These are phyloP conservation scores for Euclidia mi DNA, from an alignment of 2,888 invertebrate species.

Conservation along the genomic window DNA sequence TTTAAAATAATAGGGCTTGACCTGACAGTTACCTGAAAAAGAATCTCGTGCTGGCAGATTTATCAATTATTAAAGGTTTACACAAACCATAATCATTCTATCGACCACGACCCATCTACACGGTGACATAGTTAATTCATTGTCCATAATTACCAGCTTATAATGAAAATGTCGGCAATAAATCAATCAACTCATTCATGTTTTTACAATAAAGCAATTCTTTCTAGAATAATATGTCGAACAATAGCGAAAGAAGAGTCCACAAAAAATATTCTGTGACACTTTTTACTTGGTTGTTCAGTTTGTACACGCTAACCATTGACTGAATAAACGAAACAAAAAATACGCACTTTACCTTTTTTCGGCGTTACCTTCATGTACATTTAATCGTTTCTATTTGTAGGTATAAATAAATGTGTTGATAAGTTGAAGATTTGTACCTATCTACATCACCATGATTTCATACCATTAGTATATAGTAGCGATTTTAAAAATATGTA, in stretches of 20 bases:
- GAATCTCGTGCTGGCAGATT: too few relatives aligned
- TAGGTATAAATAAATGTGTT: conserved; percentile 21
- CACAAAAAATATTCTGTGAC: conserved; percentile 14
- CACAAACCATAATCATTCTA: too few relatives aligned
- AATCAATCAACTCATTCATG: neutral
- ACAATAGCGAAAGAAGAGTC: conserved; percentile 12
- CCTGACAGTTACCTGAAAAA: too few relatives aligned
- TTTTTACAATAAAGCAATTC: neutral
- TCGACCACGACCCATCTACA: too few relatives aligned
- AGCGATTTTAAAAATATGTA: too few relatives aligned
- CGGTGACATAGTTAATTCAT: too few relatives aligned
- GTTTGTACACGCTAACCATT: conserved; percentile 19
- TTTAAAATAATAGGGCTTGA: too few relatives aligned
- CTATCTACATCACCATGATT: neutral
- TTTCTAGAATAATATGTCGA: neutral
- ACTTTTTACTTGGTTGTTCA: conserved; percentile 24
- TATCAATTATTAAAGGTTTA: too few relatives aligned
- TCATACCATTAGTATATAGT: too few relatives aligned
- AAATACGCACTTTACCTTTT: conserved; percentile 27
- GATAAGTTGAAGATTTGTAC: neutral
- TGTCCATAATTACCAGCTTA: too few relatives aligned
- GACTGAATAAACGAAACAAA: conserved; percentile 28
- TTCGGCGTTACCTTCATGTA: conserved; percentile 34
- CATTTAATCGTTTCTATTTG: conserved; percentile 33
- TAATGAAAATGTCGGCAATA: neutral